Conservation (phyloP, 2,797 vertebrate genomes). For the Falco cherrug region DNA sequence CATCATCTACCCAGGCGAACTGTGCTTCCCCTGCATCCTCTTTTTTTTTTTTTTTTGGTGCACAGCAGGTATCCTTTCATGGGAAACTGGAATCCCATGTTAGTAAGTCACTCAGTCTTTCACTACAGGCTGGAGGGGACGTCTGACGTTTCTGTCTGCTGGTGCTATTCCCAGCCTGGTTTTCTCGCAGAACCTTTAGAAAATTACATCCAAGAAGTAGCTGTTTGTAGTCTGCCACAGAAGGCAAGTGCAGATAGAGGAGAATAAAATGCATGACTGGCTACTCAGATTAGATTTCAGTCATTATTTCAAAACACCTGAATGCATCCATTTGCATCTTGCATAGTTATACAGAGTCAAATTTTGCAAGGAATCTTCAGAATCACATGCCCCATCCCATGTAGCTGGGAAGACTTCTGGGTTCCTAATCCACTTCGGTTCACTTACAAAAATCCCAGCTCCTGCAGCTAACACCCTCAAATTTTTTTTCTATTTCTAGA, state of each 20-base stretch:
- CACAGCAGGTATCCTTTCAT: conserved; percentile 8
- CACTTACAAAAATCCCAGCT: not conserved
- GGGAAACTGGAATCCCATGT: not conserved
- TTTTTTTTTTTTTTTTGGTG: not conserved
- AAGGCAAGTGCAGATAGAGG: not conserved
- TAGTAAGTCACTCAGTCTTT: conserved; percentile 13
- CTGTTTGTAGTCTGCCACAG: not conserved
- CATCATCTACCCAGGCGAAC: not conserved
- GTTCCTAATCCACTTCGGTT: not conserved
- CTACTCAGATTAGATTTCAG: not conserved
- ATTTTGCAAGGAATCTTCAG: not conserved
- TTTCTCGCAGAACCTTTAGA: conserved; percentile 24
- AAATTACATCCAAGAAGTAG: not conserved
- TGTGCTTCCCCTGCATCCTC: not conserved
- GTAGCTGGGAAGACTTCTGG: not conserved
- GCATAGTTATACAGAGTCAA: not conserved
- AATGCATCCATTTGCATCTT: not conserved
- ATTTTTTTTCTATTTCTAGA: conserved; percentile 28
- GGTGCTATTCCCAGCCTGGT: not conserved
- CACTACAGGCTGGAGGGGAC: not conserved
- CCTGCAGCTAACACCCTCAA: not conserved
- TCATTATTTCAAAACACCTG: not conserved
- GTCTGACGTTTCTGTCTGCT: conserved; percentile 25
- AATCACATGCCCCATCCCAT: not conserved
- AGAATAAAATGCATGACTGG: not conserved